Percentiles rank a stretch among this genome's conserved stretches.
These are phyloP conservation scores for Linepithema humile DNA, from an alignment of 1,140 invertebrate species.

Conservation along the genomic window DNA sequence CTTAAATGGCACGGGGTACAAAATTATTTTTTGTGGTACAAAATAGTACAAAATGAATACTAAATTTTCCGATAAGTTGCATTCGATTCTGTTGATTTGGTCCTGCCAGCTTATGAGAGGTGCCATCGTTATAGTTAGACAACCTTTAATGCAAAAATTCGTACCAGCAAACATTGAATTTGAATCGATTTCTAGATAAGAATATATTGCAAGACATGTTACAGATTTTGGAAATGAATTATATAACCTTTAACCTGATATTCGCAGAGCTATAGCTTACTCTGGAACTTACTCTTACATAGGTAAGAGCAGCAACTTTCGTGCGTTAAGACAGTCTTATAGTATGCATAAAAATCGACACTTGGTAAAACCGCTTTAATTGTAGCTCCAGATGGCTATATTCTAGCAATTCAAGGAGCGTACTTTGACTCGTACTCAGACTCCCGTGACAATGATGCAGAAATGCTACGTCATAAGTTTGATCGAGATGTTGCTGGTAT, in stretches of 20 bases:
- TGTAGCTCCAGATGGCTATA: neutral
- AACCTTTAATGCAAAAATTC: neutral
- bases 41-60: no score
- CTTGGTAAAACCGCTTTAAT: neutral
- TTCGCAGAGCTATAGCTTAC: neutral
- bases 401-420: neutral
- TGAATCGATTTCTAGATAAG: neutral
- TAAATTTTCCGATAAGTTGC: no score
- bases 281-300: neutral
- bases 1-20: no score
- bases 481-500: neutral
- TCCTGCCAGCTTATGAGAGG: no score
- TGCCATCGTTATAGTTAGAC: no score
- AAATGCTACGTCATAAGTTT: neutral
- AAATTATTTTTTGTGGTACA: no score
- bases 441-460: neutral
- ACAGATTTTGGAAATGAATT: neutral
- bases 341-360: neutral
- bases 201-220: neutral
- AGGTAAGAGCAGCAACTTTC: neutral
- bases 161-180: neutral
- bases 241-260: neutral
- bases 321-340: neutral
- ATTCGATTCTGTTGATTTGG: no score
- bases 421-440: slow-evolving; percentile 5